A percentile compares a stretch with the other conserved stretches of the same genome.
Evolutionary conservation across 1,140 invertebrate species (phyloP).

Genomic region (Aethina tumida): DNA sequence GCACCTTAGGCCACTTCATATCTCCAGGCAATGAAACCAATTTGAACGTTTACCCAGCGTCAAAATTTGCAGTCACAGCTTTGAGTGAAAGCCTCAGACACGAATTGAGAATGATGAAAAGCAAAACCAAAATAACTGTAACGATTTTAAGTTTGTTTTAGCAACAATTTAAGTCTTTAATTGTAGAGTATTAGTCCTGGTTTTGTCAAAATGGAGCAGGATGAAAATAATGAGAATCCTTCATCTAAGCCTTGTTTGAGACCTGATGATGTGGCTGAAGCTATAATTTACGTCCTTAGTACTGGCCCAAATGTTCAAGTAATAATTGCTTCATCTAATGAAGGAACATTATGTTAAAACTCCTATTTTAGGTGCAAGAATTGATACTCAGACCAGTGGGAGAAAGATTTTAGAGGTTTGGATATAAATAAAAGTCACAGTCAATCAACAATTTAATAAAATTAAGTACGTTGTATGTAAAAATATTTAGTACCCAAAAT

Average conservation of each 20-base stretch:
- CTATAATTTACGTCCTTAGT: too few species aligned
- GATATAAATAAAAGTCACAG: neutral
- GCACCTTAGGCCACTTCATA: conserved; percentile 28
- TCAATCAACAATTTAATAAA: neutral
- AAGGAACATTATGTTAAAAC: too few species aligned
- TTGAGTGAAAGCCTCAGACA: conserved; percentile 43
- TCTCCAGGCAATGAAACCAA: conserved; percentile 21
- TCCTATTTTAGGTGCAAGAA: conserved; percentile 14
- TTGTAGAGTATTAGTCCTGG: conserved; percentile 50
- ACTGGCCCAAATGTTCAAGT: too few species aligned
- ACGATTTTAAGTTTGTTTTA: conserved; percentile 4
- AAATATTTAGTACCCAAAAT: neutral
- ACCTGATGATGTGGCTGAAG: too few species aligned
- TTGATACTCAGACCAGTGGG: conserved; percentile 12
- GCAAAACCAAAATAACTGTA: conserved; percentile 39
- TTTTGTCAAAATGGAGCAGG: conserved; percentile 42
- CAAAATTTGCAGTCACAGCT: conserved; percentile 45
- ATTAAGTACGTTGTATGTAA: neutral
- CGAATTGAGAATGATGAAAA: conserved; percentile 37
- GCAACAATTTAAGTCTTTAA: conserved; percentile 1
- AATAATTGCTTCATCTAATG: too few species aligned
- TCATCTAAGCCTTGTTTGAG: too few species aligned
- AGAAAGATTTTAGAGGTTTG: conserved; percentile 8
- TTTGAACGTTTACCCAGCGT: conserved; percentile 41
- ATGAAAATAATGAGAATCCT: too few species aligned